A percentile compares a stretch with the other conserved stretches of the same genome.
Evolutionary conservation across 1,140 invertebrate species (phyloP).

Genomic region (Gryon sp.): DNA sequence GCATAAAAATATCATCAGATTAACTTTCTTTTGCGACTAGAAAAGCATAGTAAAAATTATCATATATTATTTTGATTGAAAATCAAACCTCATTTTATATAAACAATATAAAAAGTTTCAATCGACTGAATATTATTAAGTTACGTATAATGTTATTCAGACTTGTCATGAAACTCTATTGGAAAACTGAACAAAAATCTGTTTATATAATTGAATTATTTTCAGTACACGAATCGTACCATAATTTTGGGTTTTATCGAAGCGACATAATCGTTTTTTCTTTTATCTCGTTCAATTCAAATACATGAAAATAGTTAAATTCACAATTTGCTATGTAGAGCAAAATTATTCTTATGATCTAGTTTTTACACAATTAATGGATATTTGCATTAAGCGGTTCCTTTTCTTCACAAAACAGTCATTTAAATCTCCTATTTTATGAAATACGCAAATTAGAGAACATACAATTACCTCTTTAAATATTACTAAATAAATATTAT

Average conservation of each 20-base stretch:
- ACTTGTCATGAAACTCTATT: not conserved
- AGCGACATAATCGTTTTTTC: too few species aligned
- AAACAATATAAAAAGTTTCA: not conserved
- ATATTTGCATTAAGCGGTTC: not conserved
- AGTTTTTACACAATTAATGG: conserved; percentile 7
- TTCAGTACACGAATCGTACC: not conserved
- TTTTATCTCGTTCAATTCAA: too few species aligned
- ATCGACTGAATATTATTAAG: not conserved
- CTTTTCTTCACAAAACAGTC: conserved; percentile 40
- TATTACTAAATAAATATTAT: conserved; percentile 54
- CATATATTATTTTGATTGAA: conserved; percentile 28
- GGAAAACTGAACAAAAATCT: conserved; percentile 3
- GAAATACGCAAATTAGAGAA: conserved; percentile 10
- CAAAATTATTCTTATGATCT: too few species aligned
- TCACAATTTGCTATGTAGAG: not conserved
- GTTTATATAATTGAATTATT: conserved; percentile 4
- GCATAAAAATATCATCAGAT: conserved; percentile 23
- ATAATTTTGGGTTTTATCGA: too few species aligned
- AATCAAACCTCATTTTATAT: conserved; percentile 6
- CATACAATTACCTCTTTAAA: not conserved
- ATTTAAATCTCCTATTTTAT: conserved; percentile 21
- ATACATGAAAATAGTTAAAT: too few species aligned
- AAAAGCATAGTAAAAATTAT: conserved; percentile 34
- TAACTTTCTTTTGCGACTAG: conserved; percentile 42
- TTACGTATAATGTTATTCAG: conserved; percentile 1